phyloP scores from a whole-genome alignment of 2,797 vertebrate species.

The Macrochelys suwanniensis region DNA sequence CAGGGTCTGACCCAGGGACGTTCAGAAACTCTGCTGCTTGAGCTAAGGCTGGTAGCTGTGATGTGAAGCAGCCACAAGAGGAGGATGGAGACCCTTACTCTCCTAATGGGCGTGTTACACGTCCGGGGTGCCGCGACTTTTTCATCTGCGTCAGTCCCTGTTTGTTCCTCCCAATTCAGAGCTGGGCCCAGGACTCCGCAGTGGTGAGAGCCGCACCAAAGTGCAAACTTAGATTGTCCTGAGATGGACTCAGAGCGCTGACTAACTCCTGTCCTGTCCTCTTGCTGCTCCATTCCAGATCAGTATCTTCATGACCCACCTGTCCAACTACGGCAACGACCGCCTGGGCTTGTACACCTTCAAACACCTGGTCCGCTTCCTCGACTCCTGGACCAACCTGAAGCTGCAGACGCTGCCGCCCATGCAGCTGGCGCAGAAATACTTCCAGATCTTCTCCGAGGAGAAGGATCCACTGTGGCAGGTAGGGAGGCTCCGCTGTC shows the following conservation, averaged over 20 bases:
- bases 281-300: conserved; percentile 82
- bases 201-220: accelerated
- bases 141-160: neutral
- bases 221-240: neutral
- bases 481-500: conserved; percentile 75
- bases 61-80: neutral
- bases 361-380: conserved; percentile 94
- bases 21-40: neutral
- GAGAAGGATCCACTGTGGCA: conserved; percentile 99
- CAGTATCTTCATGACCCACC: conserved; percentile 99
- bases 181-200: neutral
- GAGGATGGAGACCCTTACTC: neutral
- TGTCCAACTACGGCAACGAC: conserved; percentile 98
- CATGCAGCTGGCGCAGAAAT: conserved; percentile 94
- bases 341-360: conserved; percentile 98
- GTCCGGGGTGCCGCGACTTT: neutral
- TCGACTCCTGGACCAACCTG: conserved; percentile 96
- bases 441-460: conserved; percentile 98
- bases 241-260: neutral
- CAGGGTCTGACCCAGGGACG: neutral
- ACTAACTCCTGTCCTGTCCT: neutral
- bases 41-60: neutral
- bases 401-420: conserved; percentile 96
- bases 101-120: neutral
- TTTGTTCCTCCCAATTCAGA: neutral